Evolutionary conservation across 1,140 invertebrate genomes (phyloP), one percentile per base, ranked within the genome.

Genomic region (Eubasilissa regina): DNA sequence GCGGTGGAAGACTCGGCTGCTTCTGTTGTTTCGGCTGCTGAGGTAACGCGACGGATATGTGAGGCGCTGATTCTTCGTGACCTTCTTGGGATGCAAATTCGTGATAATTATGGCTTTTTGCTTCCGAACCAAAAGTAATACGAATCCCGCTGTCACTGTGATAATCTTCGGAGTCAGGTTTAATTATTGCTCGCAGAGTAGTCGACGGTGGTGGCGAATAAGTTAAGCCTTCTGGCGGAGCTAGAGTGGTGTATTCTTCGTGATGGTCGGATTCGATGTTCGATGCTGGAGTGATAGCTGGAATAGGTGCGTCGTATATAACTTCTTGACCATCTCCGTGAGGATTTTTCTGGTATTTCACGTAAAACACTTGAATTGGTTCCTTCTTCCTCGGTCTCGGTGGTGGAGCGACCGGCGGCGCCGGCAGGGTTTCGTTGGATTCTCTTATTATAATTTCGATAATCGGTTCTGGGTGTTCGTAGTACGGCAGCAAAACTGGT

Each of bases 391-490:
- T 92, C 72, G 89, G 89, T 64, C 88, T 90, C 74, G 87, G 86
- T 0, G 90, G 87, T 43, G 90, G 85, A 1, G 90, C 87, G 7
- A 90, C 86, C 0, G 90, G 89, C 0, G 92, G 91, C 4, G 93
- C 90, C 0, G 95, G 94, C 4, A 96, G 85, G 0, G 94, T 91
- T 82, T 95, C 94, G 85, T 97, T 96, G 0, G 95, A 95, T 86
- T 97, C 95, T 84, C 96, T 96, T 66, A 97, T 96, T 73, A 97
- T 97, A 80, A 96, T 97, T 87, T 97, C 95, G 78, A 97, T 97
- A 60, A 97, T 97, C 12, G 95, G 95, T 85, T 97, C 95, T 0
- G 95, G 95, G 75, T 95, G 94, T 81, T 94, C 93, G 9, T 92
- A 88, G 84, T 95, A 94, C 77, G 94, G 91, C 8, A 90, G 90